Base-by-base conservation (phyloP, 64 coral and sea anemone genomes). In the Dendronephthya gigantea region DNA sequence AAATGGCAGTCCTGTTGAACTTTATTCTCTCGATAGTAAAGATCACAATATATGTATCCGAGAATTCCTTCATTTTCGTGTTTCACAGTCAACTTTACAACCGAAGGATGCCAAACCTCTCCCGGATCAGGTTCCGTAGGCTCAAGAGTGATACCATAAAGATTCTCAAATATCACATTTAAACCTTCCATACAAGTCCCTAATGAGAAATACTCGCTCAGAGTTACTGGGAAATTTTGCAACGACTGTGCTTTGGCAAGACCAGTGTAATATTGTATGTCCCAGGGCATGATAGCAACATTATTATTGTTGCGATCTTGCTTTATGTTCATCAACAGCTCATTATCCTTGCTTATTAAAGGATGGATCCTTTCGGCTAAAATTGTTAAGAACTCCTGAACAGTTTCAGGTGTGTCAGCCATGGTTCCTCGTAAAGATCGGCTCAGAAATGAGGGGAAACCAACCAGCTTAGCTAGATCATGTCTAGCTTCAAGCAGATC, bases 11-110 rank as follows among this genome's bases (percentile, higher is more conserved):
- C 95, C 81, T 93, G 92, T 19, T 88, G 95, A 31, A 98, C 69
- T 84, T 98, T 98, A 2, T 89, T 87, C 62, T 83, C 86, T 48
- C 95, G 93, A n/a, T 82, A 58, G 56, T 93, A 92, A 45, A 98
- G 91, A 39, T 98, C 95, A 93, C 95, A 98, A 43, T 98, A 98
- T 30, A 98, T 98, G 81, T 91, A 93, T 15, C 95, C 95, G 9
- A 98, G 31, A 5, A 93, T 43, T 3, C 95, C 95, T 11, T 98
- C 95, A 83, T 88, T 82, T 51, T 98, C 92, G 68, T 98, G 95
- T 38, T 91, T 84, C 16, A 98, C 92, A 83, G 89, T 48, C 56
- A 98, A 83, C 79, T 98, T 98, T 85, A 93, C 90, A 1, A 98
- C 95, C 70, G 91, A 84, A 85, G 88, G 58, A 56, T 90, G 90